Evolutionary conservation across 1,140 invertebrate species (phyloP).

Genomic region (Drosophila gunungcola): DNA sequence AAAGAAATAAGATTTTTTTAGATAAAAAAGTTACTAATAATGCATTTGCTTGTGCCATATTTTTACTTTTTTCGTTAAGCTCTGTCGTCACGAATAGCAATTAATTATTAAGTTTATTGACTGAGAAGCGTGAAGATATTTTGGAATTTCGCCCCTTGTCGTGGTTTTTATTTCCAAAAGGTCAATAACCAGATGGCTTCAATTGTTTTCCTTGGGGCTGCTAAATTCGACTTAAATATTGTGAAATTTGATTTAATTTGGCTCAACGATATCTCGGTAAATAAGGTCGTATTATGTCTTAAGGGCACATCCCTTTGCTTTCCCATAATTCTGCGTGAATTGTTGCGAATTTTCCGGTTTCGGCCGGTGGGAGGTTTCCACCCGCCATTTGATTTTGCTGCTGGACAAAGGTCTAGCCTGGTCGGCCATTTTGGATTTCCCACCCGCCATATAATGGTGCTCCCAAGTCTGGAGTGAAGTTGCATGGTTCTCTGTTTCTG

Average conservation of each 20-base stretch:
- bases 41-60: no score
- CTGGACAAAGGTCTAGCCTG: conserved; percentile 49
- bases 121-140: not conserved
- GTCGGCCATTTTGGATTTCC: conserved; percentile 65
- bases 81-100: not conserved
- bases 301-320: not conserved
- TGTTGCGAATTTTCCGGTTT: conserved; percentile 12
- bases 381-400: conserved; percentile 28
- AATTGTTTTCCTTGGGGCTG: not conserved
- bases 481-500: conserved; percentile 1
- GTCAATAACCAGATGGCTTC: not conserved
- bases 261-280: not conserved
- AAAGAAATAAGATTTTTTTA: no score
- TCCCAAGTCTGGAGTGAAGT: conserved; percentile 15
- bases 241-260: conserved; percentile 6
- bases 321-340: not conserved
- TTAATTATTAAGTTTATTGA: conserved; percentile 1
- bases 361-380: conserved; percentile 23
- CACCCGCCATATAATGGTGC: conserved; percentile 12
- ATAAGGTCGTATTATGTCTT: not conserved
- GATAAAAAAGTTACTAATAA: no score
- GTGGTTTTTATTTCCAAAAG: not conserved
- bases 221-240: not conserved
- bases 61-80: no score
- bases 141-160: not conserved